phyloP scores from a whole-genome alignment of 1,140 invertebrate species.

The Drosophila repletoides region DNA sequence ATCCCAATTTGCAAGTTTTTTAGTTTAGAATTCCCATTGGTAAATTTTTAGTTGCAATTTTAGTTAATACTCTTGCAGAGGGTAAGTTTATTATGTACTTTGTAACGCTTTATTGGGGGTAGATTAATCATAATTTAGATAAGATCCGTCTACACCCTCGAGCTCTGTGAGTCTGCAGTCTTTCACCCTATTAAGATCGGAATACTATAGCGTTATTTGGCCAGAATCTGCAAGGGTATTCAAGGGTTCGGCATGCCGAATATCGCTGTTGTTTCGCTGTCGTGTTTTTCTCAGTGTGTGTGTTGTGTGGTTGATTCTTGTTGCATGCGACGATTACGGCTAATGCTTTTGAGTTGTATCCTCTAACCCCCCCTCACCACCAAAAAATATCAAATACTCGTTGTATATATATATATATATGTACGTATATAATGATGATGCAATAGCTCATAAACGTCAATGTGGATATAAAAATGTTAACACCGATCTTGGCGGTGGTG shows the following conservation, averaged over 20 bases:
- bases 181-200: no score
- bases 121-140: no score
- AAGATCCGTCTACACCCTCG: no score
- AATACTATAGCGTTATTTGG: no score
- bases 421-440: constrained; percentile 50
- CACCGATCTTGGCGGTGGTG: constrained; percentile 80
- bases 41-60: not conserved
- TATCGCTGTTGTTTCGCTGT: no score
- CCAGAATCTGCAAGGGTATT: no score
- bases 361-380: constrained; percentile 41
- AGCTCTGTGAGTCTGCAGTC: no score
- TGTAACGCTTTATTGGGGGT: no score
- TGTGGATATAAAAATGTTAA: constrained; percentile 82
- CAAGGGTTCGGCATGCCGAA: no score
- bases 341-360: constrained; percentile 76
- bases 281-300: constrained; percentile 7
- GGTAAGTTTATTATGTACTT: not conserved
- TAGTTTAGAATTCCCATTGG: constrained; percentile 14
- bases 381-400: constrained; percentile 37
- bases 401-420: constrained; percentile 34
- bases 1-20: constrained; percentile 18
- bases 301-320: constrained; percentile 35
- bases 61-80: no score
- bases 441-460: constrained; percentile 82
- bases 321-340: constrained; percentile 65